Base-by-base conservation (phyloP, 2,113 vertebrate genomes). In the Lamprologus speciosus region DNA sequence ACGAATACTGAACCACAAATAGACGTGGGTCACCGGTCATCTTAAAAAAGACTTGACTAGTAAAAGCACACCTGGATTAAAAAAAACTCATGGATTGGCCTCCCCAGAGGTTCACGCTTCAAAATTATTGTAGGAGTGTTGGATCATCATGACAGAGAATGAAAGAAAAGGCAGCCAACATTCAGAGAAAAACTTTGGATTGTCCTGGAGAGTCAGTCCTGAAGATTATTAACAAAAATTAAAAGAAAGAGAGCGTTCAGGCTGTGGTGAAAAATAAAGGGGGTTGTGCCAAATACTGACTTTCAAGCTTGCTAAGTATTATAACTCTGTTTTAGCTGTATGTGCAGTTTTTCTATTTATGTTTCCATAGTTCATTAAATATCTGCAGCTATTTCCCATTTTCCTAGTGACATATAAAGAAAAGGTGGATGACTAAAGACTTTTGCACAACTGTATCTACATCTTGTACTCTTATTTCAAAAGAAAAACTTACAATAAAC, bases 21-120 rank as follows among this genome's bases (percentile, higher is more conserved):
- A 63, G 58, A 63, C 2, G 4, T 9, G 58, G 60, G 3, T 65
- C 2, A 0, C 10, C 2, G 19, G 60, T 13, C 60, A 8, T n/a
- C 2, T 37, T 75, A 0, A 0, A 47, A 75, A 75, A 63, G 58
- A 33, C 28, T 60, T 0, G 8, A 60, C 28, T 60, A 33, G 28
- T 60, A 60, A 33, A 60, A 60, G 28, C 28, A 60, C 4, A 19
- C 37, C 68, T 73, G 37, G 68, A 73, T 45, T 3, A 9, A 17
- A 26, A 40, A 23, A 9, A 35, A 1, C 11, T 70, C 21, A 70
- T 42, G n/a, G 65, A 42, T 45, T 73, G 68, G 5, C 13, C 8
- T 10, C 37, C 68, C 68, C 68, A 45, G n/a, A 40, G 13, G 37
- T 35, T 35, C 37, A 45, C 1, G 3, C 13, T 23, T 73, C 21